Percentiles rank a stretch among this genome's conserved stretches.
phyloP scores from a whole-genome alignment of 2,888 invertebrate genomes.

The Mylabris sibirica region DNA sequence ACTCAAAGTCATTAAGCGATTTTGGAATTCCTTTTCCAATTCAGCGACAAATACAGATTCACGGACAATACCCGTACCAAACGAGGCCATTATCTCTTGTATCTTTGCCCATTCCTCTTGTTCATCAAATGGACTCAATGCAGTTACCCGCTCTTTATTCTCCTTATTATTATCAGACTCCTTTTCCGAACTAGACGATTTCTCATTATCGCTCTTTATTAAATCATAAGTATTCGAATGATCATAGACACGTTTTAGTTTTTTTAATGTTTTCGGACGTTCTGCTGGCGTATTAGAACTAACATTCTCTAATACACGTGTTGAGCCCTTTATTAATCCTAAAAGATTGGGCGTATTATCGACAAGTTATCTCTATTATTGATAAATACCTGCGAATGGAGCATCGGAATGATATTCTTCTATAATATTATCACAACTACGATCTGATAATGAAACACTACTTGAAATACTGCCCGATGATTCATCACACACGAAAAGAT shows the following conservation, averaged over 20 bases:
- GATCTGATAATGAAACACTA: conserved; percentile 75
- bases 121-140: conserved; percentile 90
- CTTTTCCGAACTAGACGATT: conserved; percentile 58
- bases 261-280: conserved; percentile 77
- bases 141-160: conserved; percentile 64
- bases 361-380: background rate
- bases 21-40: conserved; percentile 80
- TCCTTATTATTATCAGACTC: conserved; percentile 64
- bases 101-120: conserved; percentile 97
- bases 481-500: conserved; percentile 65
- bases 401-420: conserved; percentile 87
- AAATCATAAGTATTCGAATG: conserved; percentile 54
- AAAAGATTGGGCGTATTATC: conserved; percentile 51
- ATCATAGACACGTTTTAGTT: conserved; percentile 78
- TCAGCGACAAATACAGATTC: conserved; percentile 82
- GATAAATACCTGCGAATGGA: conserved; percentile 81
- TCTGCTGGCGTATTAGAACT: conserved; percentile 69
- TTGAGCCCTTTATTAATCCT: conserved; percentile 86
- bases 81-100: conserved; percentile 93
- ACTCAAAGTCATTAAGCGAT: conserved; percentile 72
- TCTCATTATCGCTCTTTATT: conserved; percentile 53
- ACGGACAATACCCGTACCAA: conserved; percentile 83
- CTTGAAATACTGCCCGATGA: conserved; percentile 79
- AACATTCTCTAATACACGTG: conserved; percentile 72
- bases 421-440: conserved; percentile 82